phyloP scores from a whole-genome alignment of 2,888 invertebrate species.

The Ornithoptera alexandrae region DNA sequence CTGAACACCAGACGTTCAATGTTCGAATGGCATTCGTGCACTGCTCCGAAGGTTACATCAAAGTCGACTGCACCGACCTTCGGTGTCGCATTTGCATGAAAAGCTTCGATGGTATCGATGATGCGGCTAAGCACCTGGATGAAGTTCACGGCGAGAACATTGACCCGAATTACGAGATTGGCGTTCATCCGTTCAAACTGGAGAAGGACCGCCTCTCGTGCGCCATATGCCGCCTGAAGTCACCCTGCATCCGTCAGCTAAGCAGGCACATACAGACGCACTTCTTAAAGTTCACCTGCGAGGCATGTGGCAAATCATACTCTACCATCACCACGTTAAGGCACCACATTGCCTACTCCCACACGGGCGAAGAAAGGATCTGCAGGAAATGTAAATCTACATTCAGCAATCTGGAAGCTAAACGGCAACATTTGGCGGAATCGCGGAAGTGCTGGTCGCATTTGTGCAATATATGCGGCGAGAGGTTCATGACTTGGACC shows the following conservation, averaged over 20 bases:
- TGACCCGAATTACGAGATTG: constrained; percentile 49
- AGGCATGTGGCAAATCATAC: constrained; percentile 67
- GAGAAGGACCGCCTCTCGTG: constrained; percentile 56
- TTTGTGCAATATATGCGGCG: constrained; percentile 59
- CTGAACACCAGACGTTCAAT: constrained; percentile 59
- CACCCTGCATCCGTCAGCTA: constrained; percentile 55
- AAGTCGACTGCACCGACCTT: constrained; percentile 64
- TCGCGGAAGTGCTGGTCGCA: constrained; percentile 62
- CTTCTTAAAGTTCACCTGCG: constrained; percentile 64
- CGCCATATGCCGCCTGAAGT: constrained; percentile 56
- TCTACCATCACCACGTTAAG: constrained; percentile 58
- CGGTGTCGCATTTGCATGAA: constrained; percentile 58
- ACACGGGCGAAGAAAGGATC: constrained; percentile 52
- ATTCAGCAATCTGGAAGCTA: constrained; percentile 54
- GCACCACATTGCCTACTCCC: constrained; percentile 58
- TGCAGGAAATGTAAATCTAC: constrained; percentile 64
- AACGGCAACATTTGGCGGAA: constrained; percentile 52
- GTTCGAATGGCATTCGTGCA: constrained; percentile 60
- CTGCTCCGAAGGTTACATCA: constrained; percentile 61
- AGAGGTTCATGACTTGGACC: constrained; percentile 58
- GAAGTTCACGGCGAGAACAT: constrained; percentile 52
- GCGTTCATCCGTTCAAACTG: constrained; percentile 63
- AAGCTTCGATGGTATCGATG: constrained; percentile 46
- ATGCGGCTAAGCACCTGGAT: constrained; percentile 56
- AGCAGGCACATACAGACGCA: constrained; percentile 66